Base-by-base conservation (phyloP, 2,888 invertebrate species). In the Hyles lineata region DNA sequence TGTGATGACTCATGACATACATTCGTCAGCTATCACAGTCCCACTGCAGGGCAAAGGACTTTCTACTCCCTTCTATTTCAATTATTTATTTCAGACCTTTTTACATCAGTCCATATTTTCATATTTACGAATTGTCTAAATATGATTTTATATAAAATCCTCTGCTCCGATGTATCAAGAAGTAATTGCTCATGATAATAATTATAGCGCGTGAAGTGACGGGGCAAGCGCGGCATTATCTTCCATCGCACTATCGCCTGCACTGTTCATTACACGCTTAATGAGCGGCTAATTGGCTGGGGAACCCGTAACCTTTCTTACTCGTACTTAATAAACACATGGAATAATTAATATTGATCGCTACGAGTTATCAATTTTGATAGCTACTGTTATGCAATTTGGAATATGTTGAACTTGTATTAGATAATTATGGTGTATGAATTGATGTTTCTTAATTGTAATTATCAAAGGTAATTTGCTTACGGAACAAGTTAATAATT, bases 301-400 rank as follows among this genome's bases (percentile, higher is more conserved):
- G 19, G 43, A 67, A 67, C 67, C 67, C 43, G 67, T 67, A 43
- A 67, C 67, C 67, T 67, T 67, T 67, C 63, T 17, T 67, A 67
- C 15, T 23, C 3, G 11, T 15, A 23, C 7, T 43, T 21, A 21
- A 63, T 63, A 35, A n/a, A 19, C 6, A 32, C 19, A 19, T 62
- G 61, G 29, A 62, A 62, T 62, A 19, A 29, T 32, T 19, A 6
- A 29, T 29, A 62, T 62, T 55, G 55, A 55, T 55, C 19, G 55
- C 55, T 55, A 5, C n/a, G 17, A n/a, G 5, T 19, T 7, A 55
- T 55, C 55, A n/a, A 55, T 55, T 55, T 43, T 43, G 43, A 43
- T 43, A 43, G 11, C 43, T 43, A 43, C 43, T 43, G 43, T 43
- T 43, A 43, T 15, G 43, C 43, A 43, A 43, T 43, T 43, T 2